Evolutionary conservation across 2,113 vertebrate genomes (phyloP).

Genomic region (Gasterosteus nipponicus): DNA sequence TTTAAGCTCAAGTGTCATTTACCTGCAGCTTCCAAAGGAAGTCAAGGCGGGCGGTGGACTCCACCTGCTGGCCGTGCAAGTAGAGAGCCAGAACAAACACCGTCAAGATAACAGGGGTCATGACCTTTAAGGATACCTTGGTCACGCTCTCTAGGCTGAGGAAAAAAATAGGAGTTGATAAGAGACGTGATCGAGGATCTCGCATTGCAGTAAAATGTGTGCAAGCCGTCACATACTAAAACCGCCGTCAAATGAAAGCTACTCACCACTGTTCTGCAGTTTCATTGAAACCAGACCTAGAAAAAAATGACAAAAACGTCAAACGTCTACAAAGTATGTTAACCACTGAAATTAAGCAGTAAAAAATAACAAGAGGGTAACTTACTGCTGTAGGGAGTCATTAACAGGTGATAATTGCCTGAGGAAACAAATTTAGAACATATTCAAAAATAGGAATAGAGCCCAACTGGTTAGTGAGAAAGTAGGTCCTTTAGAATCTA

Average conservation of each 20-base stretch:
- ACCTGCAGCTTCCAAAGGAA: slow-evolving; percentile 99
- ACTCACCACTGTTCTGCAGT: slow-evolving; percentile 88
- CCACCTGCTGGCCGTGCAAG: slow-evolving; percentile 96
- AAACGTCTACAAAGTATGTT: background rate
- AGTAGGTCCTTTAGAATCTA: slow-evolving; percentile 37
- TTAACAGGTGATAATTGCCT: slow-evolving; percentile 59
- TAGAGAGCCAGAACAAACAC: slow-evolving; percentile 96
- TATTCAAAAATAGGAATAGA: slow-evolving; percentile 5
- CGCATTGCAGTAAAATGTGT: background rate
- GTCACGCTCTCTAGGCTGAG: slow-evolving; percentile 65
- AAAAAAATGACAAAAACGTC: slow-evolving; percentile 29
- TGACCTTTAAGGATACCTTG: slow-evolving; percentile 90
- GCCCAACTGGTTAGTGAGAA: slow-evolving; percentile 18
- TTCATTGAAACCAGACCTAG: slow-evolving; percentile 80
- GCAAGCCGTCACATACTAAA: background rate
- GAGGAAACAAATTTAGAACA: slow-evolving; percentile 38
- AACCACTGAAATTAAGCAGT: slow-evolving; percentile 6
- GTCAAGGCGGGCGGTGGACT: slow-evolving; percentile 95
- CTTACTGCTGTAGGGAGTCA: slow-evolving; percentile 66
- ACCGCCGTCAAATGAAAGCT: background rate
- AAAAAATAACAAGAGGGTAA: slow-evolving; percentile 19
- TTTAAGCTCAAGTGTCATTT: slow-evolving; percentile 21
- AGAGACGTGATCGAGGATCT: background rate
- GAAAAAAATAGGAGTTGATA: slow-evolving; percentile 5
- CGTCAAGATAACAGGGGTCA: slow-evolving; percentile 92